Evolutionary conservation across 2,113 vertebrate genomes (phyloP).

Genomic region (Corythornis cristatus): DNA sequence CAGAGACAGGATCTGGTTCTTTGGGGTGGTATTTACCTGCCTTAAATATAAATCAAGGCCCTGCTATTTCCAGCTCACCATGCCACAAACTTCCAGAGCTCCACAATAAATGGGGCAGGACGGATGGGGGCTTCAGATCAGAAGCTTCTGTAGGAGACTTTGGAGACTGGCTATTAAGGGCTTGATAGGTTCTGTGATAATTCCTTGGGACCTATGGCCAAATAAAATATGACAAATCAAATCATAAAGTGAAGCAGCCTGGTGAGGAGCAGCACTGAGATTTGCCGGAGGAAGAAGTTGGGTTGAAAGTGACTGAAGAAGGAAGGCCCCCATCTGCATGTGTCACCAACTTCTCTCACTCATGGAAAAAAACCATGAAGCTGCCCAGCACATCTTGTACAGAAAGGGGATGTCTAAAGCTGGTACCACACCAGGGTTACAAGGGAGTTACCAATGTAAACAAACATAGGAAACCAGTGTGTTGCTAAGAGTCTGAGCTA

Average conservation of each 20-base stretch:
- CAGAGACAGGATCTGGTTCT: neutral
- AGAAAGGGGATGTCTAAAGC: neutral
- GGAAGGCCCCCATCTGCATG: neutral
- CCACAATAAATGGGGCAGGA: neutral
- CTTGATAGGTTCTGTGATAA: neutral
- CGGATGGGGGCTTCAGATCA: no score
- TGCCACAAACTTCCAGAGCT: neutral
- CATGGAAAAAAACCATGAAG: neutral
- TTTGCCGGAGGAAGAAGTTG: neutral
- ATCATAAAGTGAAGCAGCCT: neutral
- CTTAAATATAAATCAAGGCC: neutral
- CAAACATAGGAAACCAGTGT: neutral
- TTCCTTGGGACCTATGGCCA: neutral
- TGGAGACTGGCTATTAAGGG: neutral
- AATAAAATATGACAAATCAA: neutral
- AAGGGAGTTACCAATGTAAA: neutral
- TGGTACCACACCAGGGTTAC: neutral
- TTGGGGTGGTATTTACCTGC: neutral
- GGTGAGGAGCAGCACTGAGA: neutral
- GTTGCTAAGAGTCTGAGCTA: neutral
- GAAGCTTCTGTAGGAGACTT: neutral
- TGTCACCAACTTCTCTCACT: neutral
- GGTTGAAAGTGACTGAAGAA: neutral
- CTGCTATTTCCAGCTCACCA: neutral
- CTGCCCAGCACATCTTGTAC: neutral